These are phyloP conservation scores for Caenorhabditis drosophilae DNA, from an alignment of 2,888 invertebrate genomes.

Conservation along the genomic window DNA sequence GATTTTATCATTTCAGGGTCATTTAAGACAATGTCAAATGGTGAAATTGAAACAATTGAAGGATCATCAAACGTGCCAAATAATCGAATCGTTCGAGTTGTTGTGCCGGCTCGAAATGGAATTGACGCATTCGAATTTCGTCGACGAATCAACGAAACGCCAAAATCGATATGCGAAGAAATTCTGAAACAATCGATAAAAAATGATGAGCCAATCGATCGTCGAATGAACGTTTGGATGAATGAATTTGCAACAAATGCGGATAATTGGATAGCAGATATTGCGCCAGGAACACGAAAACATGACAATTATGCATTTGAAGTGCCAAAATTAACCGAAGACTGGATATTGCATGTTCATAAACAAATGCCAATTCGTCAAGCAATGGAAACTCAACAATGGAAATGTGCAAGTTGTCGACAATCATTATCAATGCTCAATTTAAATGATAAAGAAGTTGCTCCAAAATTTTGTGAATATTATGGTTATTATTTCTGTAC, in stretches of 20 bases:
- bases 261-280: conserved; percentile 35
- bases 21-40: too few species aligned
- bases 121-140: conserved; percentile 28
- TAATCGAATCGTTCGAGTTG: conserved; percentile 11
- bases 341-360: conserved; percentile 27
- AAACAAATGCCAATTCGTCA: conserved; percentile 18
- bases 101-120: conserved; percentile 17
- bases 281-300: conserved; percentile 26
- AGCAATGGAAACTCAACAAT: conserved; percentile 29
- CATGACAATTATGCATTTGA: conserved; percentile 31
- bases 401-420: conserved; percentile 33
- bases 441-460: conserved; percentile 15
- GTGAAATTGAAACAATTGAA: too few species aligned
- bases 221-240: conserved; percentile 31
- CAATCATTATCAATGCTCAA: conserved; percentile 14
- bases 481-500: conserved; percentile 85
- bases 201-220: conserved; percentile 22
- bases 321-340: conserved; percentile 25
- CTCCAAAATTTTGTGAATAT: conserved; percentile 78
- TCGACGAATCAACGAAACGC: conserved; percentile 21
- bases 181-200: conserved; percentile 15
- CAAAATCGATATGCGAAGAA: conserved; percentile 12
- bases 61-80: not conserved
- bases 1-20: not conserved
- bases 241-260: conserved; percentile 29